A percentile compares a stretch with the other conserved stretches of the same genome.
Conservation (phyloP, 2,888 invertebrate genomes). For the Anodontia alba region DNA sequence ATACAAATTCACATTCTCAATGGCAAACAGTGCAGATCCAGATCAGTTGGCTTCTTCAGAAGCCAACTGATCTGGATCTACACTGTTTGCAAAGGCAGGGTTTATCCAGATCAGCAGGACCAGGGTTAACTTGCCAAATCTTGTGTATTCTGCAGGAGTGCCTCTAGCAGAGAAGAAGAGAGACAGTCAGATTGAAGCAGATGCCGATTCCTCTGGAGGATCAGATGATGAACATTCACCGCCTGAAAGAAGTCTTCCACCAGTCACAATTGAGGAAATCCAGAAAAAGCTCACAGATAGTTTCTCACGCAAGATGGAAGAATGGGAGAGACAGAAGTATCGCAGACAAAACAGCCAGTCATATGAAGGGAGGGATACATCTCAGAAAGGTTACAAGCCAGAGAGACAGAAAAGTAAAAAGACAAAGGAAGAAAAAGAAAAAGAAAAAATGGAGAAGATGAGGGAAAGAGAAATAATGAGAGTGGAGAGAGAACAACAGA, state of each 20-base stretch:
- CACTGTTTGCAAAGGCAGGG: too few relatives aligned
- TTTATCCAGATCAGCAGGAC: too few relatives aligned
- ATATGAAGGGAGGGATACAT: slow-evolving; percentile 54
- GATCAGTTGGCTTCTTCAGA: too few relatives aligned
- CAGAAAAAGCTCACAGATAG: slow-evolving; percentile 90
- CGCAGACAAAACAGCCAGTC: slow-evolving; percentile 71
- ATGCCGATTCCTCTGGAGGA: slow-evolving; percentile 61
- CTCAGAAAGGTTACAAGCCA: slow-evolving; percentile 60
- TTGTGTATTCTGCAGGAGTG: slow-evolving; percentile 6
- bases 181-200: slow-evolving; percentile 53
- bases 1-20: too few relatives aligned
- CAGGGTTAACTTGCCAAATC: too few relatives aligned
- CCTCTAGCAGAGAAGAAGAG: slow-evolving; percentile 41
- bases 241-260: slow-evolving; percentile 29
- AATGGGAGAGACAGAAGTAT: slow-evolving; percentile 89
- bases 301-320: slow-evolving; percentile 92
- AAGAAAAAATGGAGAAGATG: slow-evolving; percentile 71
- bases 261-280: slow-evolving; percentile 84
- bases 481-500: slow-evolving; percentile 75
- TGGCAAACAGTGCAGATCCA: too few relatives aligned
- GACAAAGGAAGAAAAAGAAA: slow-evolving; percentile 71
- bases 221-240: slow-evolving; percentile 60
- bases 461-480: slow-evolving; percentile 76
- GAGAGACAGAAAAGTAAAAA: slow-evolving; percentile 72
- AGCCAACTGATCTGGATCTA: too few relatives aligned